Conservation (phyloP, 2,888 invertebrate species). For the Anaspis maculata region DNA sequence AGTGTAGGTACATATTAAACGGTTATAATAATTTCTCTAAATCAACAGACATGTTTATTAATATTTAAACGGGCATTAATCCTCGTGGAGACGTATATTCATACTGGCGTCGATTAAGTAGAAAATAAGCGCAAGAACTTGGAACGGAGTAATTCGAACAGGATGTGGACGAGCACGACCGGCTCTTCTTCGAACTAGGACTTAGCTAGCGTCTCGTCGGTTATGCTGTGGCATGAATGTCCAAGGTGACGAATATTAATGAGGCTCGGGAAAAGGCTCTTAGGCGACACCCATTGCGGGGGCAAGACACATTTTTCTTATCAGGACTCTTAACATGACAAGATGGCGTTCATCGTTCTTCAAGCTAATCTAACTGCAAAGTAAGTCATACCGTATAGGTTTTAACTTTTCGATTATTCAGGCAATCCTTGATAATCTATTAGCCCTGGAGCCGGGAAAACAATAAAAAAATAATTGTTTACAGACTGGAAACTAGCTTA, state of each 20-base stretch:
- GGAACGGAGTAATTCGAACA: conserved; percentile 12
- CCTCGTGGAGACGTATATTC: neutral
- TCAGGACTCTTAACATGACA: no score
- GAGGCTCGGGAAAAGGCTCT: neutral
- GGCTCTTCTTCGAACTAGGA: conserved; percentile 17
- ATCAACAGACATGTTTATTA: no score
- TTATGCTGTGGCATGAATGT: conserved; percentile 11
- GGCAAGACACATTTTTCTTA: no score
- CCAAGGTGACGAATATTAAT: conserved; percentile 10
- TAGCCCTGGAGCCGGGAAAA: no score
- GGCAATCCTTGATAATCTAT: no score
- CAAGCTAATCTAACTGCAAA: no score
- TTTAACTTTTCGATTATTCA: no score
- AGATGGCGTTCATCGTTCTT: no score
- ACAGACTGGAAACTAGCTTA: no score
- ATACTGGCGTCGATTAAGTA: neutral
- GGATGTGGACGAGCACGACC: conserved; percentile 17
- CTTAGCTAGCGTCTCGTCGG: conserved; percentile 11
- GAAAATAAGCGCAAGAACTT: neutral
- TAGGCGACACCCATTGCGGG: no score
- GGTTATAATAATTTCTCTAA: neutral
- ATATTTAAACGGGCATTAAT: neutral
- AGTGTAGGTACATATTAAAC: conserved; percentile 2
- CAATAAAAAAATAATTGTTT: no score
- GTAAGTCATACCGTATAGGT: no score